Conservation (phyloP, 2,113 vertebrate species). For the Propithecus coquereli region DNA sequence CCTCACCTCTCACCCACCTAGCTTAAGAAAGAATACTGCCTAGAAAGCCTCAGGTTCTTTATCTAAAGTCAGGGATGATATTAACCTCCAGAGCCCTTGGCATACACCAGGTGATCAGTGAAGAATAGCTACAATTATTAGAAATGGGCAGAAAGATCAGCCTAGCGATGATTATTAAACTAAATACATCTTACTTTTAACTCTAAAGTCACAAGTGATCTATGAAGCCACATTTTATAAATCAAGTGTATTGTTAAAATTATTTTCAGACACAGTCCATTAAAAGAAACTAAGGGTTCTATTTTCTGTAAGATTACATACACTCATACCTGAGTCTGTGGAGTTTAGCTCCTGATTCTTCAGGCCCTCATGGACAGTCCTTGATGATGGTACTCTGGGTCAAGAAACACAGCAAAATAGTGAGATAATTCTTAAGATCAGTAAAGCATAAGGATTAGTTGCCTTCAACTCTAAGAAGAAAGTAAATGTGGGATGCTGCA, state of each 20-base stretch:
- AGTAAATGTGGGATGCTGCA: background rate
- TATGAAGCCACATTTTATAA: constrained; percentile 2
- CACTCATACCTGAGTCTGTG: constrained; percentile 80
- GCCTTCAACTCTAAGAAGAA: constrained; percentile 41
- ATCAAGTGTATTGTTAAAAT: background rate
- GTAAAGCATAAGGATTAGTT: background rate
- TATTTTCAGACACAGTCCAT: background rate
- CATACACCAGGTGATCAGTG: background rate
- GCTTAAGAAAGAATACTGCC: background rate
- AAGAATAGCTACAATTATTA: constrained; percentile 14
- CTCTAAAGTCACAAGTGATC: background rate
- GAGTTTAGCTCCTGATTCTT: constrained; percentile 84
- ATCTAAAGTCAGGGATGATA: background rate
- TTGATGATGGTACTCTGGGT: constrained; percentile 82
- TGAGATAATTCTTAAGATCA: constrained; percentile 16
- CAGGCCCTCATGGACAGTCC: constrained; percentile 81
- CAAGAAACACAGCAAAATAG: constrained; percentile 21
- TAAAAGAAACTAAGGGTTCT: background rate
- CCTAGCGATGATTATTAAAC: background rate
- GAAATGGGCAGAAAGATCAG: background rate
- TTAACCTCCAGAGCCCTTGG: background rate
- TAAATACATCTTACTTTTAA: background rate
- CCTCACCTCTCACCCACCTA: background rate
- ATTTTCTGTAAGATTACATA: background rate
- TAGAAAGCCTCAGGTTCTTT: background rate